Evolutionary conservation across 2,113 vertebrate genomes (phyloP).

Genomic region (Oenanthe oenanthe): DNA sequence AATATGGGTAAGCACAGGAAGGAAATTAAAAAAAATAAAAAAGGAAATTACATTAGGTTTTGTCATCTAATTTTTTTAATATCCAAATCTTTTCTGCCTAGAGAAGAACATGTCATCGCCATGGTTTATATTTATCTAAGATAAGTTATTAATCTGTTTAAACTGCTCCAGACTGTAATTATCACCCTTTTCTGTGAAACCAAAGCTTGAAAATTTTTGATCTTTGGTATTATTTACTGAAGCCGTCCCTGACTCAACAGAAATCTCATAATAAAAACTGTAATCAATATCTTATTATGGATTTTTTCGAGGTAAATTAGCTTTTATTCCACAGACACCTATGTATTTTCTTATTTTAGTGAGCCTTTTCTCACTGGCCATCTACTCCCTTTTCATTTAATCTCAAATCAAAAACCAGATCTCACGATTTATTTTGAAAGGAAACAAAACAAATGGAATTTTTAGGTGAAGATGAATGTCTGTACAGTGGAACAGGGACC

Average conservation of each 20-base stretch:
- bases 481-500: not conserved
- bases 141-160: slow-evolving; percentile 21
- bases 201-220: not conserved
- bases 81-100: not conserved
- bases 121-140: not conserved
- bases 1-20: not conserved
- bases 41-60: not conserved
- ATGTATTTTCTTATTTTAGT: slow-evolving; percentile 14
- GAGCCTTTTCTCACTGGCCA: not conserved
- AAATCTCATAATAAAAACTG: not conserved
- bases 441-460: slow-evolving; percentile 16
- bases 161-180: slow-evolving; percentile 34
- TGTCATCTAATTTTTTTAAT: not conserved
- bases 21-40: not conserved
- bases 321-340: slow-evolving; percentile 38
- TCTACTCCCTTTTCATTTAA: not conserved
- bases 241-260: not conserved
- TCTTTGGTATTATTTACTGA: slow-evolving; percentile 43
- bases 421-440: not conserved
- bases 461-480: not conserved
- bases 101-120: not conserved
- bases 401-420: not conserved
- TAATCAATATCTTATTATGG: slow-evolving; percentile 53
- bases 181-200: not conserved
- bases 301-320: slow-evolving; percentile 7